phyloP scores from a whole-genome alignment of 1,140 invertebrate genomes.

The Caenorhabditis brenneri region DNA sequence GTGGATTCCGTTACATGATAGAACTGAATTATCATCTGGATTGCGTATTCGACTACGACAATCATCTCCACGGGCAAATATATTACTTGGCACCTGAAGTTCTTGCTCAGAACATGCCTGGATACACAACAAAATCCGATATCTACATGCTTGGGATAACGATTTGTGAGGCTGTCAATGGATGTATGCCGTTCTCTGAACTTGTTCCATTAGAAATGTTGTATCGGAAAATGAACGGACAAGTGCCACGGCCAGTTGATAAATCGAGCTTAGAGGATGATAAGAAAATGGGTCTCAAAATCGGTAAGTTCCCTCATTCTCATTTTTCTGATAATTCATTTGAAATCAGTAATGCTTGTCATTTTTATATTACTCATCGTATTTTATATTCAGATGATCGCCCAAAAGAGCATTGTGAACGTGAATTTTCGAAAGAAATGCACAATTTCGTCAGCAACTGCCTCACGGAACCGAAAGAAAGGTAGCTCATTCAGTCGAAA shows the following conservation, averaged over 20 bases:
- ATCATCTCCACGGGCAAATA: not conserved
- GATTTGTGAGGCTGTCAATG: conserved; percentile 44
- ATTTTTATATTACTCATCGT: no score
- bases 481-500: not conserved
- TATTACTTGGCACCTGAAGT: conserved; percentile 52
- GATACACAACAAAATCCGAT: conserved; percentile 41
- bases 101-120: conserved; percentile 46
- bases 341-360: not conserved
- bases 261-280: not conserved
- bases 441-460: conserved; percentile 26
- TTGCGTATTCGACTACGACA: conserved; percentile 15
- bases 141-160: conserved; percentile 50
- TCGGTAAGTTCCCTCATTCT: not conserved
- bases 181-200: conserved; percentile 45
- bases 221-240: conserved; percentile 34
- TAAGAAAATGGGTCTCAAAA: not conserved
- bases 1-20: conserved; percentile 43
- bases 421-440: not conserved
- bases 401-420: not conserved
- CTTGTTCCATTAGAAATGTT: conserved; percentile 49
- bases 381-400: not conserved
- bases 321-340: not conserved
- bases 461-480: not conserved
- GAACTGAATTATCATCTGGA: conserved; percentile 14
- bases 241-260: conserved; percentile 1